Percentiles rank a stretch among this genome's conserved stretches.
phyloP scores from a whole-genome alignment of 2,113 vertebrate species.

The Psettodes erumei region DNA sequence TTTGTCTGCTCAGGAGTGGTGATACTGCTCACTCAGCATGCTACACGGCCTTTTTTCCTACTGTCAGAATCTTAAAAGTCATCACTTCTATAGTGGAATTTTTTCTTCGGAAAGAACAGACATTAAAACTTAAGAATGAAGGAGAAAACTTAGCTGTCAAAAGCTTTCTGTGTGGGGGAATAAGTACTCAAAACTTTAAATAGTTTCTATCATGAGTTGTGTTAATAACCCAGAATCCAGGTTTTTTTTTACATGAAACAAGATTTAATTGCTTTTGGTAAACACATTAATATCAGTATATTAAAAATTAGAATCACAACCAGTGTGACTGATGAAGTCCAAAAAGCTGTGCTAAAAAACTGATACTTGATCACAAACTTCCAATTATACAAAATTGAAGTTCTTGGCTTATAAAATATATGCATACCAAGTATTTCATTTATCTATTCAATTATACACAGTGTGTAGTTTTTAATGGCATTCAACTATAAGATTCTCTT shows the following conservation, averaged over 20 bases:
- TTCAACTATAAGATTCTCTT: slow-evolving; percentile 20
- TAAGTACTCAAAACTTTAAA: neutral
- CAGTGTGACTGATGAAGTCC: neutral
- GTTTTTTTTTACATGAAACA: neutral
- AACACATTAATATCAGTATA: neutral
- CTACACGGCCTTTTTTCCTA: neutral
- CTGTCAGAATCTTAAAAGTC: neutral
- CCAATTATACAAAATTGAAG: slow-evolving; percentile 24
- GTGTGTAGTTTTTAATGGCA: slow-evolving; percentile 46
- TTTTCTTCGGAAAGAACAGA: neutral
- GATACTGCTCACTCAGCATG: neutral
- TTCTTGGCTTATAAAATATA: slow-evolving; percentile 25
- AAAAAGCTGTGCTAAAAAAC: neutral
- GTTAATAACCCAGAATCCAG: neutral
- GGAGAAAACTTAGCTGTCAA: neutral
- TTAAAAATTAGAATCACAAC: neutral
- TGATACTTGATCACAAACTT: neutral
- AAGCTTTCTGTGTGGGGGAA: neutral
- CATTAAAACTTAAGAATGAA: neutral
- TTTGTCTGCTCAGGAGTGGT: neutral
- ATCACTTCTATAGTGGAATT: neutral
- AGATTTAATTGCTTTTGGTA: neutral
- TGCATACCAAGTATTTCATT: slow-evolving; percentile 43
- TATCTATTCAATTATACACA: slow-evolving; percentile 63
- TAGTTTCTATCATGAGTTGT: neutral